Evolutionary conservation across 2,888 invertebrate species (phyloP).

Genomic region (Napeogenes sylphis): DNA sequence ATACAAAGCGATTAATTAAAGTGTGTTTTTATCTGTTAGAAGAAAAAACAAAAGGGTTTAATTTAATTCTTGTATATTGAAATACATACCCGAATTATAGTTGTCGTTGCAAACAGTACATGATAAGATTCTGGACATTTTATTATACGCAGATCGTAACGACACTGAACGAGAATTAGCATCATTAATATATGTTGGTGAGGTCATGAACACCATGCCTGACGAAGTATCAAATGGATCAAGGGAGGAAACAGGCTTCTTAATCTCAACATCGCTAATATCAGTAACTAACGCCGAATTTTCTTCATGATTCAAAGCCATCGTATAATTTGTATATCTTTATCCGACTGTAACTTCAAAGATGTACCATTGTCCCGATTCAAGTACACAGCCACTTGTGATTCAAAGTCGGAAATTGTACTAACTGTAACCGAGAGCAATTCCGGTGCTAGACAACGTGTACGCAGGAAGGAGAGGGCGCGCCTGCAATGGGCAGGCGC

Average conservation of each 20-base stretch:
- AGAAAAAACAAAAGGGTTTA: no score
- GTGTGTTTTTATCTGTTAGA: no score
- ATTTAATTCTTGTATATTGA: not conserved
- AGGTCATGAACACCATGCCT: not conserved
- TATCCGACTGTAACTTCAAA: no score
- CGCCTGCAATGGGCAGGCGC: constrained; percentile 44
- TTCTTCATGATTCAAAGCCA: constrained; percentile 5
- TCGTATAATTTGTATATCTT: not conserved
- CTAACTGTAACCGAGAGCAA: constrained; percentile 44
- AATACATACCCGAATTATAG: constrained; percentile 18
- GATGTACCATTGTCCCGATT: no score
- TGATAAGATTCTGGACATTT: constrained; percentile 36
- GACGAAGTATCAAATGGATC: not conserved
- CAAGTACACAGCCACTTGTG: no score
- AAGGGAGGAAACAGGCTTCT: not conserved
- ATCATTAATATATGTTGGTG: not conserved
- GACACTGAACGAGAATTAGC: constrained; percentile 25
- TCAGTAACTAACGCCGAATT: not conserved
- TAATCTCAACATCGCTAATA: not conserved
- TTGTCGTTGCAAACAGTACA: constrained; percentile 24
- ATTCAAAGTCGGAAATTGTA: not conserved
- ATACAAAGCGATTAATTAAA: no score
- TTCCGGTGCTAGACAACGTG: constrained; percentile 44
- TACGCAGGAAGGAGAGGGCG: constrained; percentile 40
- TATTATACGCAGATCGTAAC: constrained; percentile 35